phyloP scores from a whole-genome alignment of 1,140 invertebrate genomes.

The Teleogryllus occipitalis region DNA sequence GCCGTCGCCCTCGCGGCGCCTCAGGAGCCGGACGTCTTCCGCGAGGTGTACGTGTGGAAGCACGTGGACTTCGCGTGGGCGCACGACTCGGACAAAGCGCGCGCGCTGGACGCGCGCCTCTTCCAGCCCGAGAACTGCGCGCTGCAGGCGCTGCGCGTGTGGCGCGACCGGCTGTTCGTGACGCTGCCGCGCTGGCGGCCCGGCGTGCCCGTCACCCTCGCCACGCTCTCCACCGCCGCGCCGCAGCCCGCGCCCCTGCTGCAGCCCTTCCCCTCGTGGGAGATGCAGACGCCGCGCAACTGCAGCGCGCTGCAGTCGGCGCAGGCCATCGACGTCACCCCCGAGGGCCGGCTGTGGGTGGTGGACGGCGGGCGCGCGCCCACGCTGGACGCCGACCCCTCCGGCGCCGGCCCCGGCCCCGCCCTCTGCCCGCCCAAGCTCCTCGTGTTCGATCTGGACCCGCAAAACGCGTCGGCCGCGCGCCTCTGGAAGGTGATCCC shows the following conservation, averaged over 20 bases:
- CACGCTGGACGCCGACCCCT: conserved; percentile 35
- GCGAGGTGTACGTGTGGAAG: conserved; percentile 40
- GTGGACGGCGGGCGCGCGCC: conserved; percentile 51
- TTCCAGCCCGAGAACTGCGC: conserved; percentile 53
- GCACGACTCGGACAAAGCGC: conserved; percentile 34
- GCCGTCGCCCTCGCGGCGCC: not conserved
- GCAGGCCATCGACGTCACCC: conserved; percentile 51
- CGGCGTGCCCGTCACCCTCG: conserved; percentile 58
- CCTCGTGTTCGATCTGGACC: conserved; percentile 54
- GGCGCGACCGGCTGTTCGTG: conserved; percentile 51
- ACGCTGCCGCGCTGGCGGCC: conserved; percentile 52
- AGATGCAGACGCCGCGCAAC: conserved; percentile 48
- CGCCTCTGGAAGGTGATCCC: conserved; percentile 32
- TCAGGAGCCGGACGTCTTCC: conserved; percentile 28
- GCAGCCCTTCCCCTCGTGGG: conserved; percentile 57
- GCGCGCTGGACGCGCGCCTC: conserved; percentile 37
- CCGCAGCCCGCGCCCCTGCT: conserved; percentile 47
- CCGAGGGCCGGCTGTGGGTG: conserved; percentile 61
- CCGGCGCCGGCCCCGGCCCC: conserved; percentile 32
- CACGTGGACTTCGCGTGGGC: conserved; percentile 36
- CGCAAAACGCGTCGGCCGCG: not conserved
- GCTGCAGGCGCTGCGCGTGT: conserved; percentile 52
- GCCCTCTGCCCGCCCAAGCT: conserved; percentile 52
- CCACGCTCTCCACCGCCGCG: conserved; percentile 40
- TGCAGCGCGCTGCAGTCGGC: conserved; percentile 59